Evolutionary conservation across 2,888 invertebrate genomes (phyloP), one percentile per base, ranked within the genome.

Genomic region (Punctoribates punctum): DNA sequence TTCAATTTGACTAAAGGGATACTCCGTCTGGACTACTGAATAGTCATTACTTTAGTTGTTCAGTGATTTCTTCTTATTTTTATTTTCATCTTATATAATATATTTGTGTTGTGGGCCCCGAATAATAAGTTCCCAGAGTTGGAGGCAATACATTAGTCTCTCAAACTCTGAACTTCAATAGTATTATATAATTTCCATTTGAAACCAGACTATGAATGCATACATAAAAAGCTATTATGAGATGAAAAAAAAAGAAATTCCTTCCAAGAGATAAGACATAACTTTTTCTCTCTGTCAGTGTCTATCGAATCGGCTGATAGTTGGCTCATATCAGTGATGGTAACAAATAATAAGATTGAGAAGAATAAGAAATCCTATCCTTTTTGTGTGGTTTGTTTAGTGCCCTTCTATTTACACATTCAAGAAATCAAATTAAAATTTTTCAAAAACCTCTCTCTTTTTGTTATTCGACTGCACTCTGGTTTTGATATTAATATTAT

Each of bases 171-270:
- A 57, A 51, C 51, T 51, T 51, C n/a, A 51, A 51, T 51, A 51
- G 20, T 51, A 20, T 51, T 20, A 51, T 51, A 51, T 51, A n/a
- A 51, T 51, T 51, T 51, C 51, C 57, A 23, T 23, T 57, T 57
- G 57, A 25, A 23, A 57, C 23, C 25, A 57, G 57, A 23, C 57
- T 57, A 57, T 57, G 23, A 51, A 51, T 51, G 11, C 23, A 57
- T 25, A 25, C 57, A 57, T 57, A 57, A 57, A 54, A 57, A 57
- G 57, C 25, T 57, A 57, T 57, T 57, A 57, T 57, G 57, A 57
- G 23, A 57, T 23, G 20, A 57, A 57, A 57, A 57, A 57, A 57
- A 54, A 8, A 5, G 54, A 15, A 57, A 23, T 57, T 57, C 20
- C 57, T 57, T 57, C 23, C 23, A 13, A 25, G 25, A 57, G 23